Base-by-base conservation (phyloP, 2,113 vertebrate species). In the Crotalus tigris region DNA sequence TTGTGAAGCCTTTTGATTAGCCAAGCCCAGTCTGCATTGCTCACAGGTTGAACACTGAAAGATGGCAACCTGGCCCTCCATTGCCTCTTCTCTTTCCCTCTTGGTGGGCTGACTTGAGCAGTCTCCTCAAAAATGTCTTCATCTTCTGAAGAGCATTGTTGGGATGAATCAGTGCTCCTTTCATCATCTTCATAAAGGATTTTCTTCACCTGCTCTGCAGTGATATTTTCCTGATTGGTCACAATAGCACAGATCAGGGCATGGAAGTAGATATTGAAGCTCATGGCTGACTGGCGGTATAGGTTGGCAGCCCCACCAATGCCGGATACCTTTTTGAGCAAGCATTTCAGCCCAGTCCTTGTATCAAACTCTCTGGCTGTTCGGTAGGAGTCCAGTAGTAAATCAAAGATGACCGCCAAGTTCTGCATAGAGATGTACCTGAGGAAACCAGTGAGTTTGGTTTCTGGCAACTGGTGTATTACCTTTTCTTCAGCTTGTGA, bases 101-200 rank as follows among this genome's bases (percentile, higher is more conserved):
- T 96, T 0, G 99, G 99, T 0, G 99, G 99, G 95, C 99, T 99
- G 92, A 99, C 99, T 97, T 99, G 99, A 0, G 99, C 99, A 0
- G 99, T 99, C 97, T 99, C 99, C 96, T 99, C 99, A 94, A 99
- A 99, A 91, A 99, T 99, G 95, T 99, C 99, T 94, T 99, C 99
- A 1, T 99, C 99, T 94, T 99, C 99, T 0, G 99, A 99, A 3
- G 99, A 99, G 87, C 98, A 99, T 39, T 98, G 99, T 92, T 99
- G 99, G 0, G 99, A 99, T 0, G 99, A 99, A 92, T 99, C 99
- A 0, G 99, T 98, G 95, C 98, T 99, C 17, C 98, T 98, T 93
- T 99, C 99, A 0, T 99, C 99, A 3, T 99, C 99, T 95, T 99
- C 99, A 17, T 98, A 98, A 44, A 99, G 98, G 92, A 98, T 98